Evolutionary conservation across 2,888 invertebrate genomes (phyloP).

Genomic region (Serrognathus titanus): DNA sequence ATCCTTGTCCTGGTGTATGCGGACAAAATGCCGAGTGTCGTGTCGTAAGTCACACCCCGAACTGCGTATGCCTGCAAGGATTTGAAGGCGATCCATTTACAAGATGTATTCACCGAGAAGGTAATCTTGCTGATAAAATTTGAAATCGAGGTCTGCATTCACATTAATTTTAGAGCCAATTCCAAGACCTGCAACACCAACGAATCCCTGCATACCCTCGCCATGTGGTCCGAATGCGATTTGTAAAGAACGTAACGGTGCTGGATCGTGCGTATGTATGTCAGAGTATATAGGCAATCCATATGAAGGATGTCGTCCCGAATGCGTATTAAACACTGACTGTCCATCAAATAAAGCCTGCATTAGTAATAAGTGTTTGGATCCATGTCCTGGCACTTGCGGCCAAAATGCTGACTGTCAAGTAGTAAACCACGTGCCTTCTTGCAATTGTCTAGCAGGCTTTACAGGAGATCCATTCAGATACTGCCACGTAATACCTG

Average conservation of each 20-base stretch:
- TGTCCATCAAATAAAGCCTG: constrained; percentile 70
- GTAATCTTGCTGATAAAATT: constrained; percentile 12
- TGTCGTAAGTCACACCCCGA: constrained; percentile 73
- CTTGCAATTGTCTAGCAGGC: constrained; percentile 66
- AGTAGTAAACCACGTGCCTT: constrained; percentile 69
- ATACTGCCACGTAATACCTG: constrained; percentile 53
- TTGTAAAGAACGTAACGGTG: constrained; percentile 62
- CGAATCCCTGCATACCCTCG: constrained; percentile 59
- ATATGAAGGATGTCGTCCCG: constrained; percentile 72
- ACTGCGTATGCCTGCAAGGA: constrained; percentile 64
- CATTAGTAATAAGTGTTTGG: constrained; percentile 67
- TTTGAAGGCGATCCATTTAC: constrained; percentile 70
- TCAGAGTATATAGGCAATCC: constrained; percentile 73
- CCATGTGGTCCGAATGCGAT: constrained; percentile 68
- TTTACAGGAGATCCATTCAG: constrained; percentile 76
- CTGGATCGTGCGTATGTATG: constrained; percentile 68
- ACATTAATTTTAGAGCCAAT: constrained; percentile 10
- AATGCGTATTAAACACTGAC: constrained; percentile 70
- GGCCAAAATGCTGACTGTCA: constrained; percentile 70
- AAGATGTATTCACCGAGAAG: constrained; percentile 51
- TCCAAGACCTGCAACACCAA: constrained; percentile 39
- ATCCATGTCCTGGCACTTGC: constrained; percentile 77
- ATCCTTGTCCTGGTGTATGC: constrained; percentile 77
- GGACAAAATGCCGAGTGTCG: constrained; percentile 70
- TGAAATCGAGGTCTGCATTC: neutral